A percentile compares a stretch with the other conserved stretches of the same genome.
These are phyloP conservation scores for Drosophila tripunctata DNA, from an alignment of 2,888 invertebrate species.

Conservation along the genomic window DNA sequence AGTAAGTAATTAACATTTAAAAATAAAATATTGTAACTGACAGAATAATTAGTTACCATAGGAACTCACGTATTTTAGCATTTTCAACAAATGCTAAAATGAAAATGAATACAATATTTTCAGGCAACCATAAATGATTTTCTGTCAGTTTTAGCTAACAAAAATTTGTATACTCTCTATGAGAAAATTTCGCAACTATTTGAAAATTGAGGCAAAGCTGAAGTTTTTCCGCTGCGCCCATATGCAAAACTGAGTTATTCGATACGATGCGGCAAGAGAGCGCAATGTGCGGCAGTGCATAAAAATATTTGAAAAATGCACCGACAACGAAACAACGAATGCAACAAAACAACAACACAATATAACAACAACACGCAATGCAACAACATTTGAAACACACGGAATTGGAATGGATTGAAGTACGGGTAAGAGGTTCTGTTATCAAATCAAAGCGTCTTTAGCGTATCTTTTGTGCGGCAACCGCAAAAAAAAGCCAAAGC, in stretches of 20 bases:
- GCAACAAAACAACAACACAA: not conserved
- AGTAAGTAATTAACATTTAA: too few relatives aligned
- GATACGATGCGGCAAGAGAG: conserved; percentile 47
- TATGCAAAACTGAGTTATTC: conserved; percentile 43
- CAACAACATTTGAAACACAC: conserved; percentile 1
- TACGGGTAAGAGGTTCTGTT: conserved; percentile 42
- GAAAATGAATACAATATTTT: not conserved
- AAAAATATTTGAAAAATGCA: conserved; percentile 74
- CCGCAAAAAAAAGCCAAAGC: conserved; percentile 17
- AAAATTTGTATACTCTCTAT: conserved; percentile 28
- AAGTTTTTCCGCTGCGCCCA: conserved; percentile 35
- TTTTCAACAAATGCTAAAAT: too few relatives aligned
- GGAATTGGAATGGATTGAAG: not conserved
- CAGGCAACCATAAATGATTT: not conserved
- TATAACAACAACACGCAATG: not conserved
- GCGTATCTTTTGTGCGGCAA: conserved; percentile 24
- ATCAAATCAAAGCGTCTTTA: conserved; percentile 65
- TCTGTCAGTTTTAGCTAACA: not conserved
- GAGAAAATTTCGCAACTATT: conserved; percentile 30
- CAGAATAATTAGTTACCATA: too few relatives aligned
- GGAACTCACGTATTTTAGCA: too few relatives aligned
- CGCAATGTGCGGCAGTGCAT: conserved; percentile 71
- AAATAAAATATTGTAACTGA: too few relatives aligned
- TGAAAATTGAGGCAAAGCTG: conserved; percentile 34
- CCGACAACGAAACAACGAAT: not conserved